A percentile compares a stretch with the other conserved stretches of the same genome.
Conservation (phyloP, 2,113 vertebrate genomes). For the Cyanoderma ruficeps region DNA sequence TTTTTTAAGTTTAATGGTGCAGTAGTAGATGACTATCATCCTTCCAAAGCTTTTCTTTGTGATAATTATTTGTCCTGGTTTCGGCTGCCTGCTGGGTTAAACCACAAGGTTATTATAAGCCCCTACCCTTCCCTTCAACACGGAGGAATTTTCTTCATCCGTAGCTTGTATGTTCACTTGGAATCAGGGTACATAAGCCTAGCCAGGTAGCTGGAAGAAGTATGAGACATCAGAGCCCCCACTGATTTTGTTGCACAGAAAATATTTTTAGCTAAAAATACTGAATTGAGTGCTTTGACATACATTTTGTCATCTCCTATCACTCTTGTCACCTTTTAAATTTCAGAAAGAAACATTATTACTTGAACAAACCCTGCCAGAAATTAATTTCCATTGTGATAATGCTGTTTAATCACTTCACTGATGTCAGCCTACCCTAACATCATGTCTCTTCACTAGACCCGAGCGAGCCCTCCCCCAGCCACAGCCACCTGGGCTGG, state of each 20-base stretch:
- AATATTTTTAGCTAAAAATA: neutral
- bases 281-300: neutral
- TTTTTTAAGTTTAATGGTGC: neutral
- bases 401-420: neutral
- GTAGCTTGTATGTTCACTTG: neutral
- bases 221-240: neutral
- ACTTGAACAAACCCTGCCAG: neutral
- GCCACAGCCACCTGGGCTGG: neutral
- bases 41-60: neutral
- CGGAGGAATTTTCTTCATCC: neutral
- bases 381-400: neutral
- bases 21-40: neutral
- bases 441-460: neutral
- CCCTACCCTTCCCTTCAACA: neutral
- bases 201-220: neutral
- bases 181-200: neutral
- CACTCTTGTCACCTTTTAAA: neutral
- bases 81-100: neutral
- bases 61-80: neutral
- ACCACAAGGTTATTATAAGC: neutral
- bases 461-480: neutral
- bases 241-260: neutral
- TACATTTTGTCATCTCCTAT: neutral
- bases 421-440: neutral
- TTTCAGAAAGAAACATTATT: neutral